A percentile compares a stretch with the other conserved stretches of the same genome.
Evolutionary conservation across 1,140 invertebrate genomes (phyloP).

Genomic region (Pentalonia nigronervosa): DNA sequence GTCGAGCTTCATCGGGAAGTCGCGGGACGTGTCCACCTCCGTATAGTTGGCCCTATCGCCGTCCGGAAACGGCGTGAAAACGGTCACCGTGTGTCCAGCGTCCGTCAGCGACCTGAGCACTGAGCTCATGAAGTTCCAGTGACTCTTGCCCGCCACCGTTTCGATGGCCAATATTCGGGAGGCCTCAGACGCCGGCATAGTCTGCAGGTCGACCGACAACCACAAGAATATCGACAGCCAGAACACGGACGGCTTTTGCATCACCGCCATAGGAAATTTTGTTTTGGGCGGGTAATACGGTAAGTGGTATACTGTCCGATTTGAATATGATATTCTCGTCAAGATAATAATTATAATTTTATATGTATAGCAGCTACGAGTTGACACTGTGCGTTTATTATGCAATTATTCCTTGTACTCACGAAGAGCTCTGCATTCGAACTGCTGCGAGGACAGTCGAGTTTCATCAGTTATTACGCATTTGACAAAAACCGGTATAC

Average conservation of each 20-base stretch:
- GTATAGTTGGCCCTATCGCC: not conserved
- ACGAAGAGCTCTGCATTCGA: not conserved
- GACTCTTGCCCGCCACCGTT: conserved; percentile 62
- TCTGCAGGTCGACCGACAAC: not conserved
- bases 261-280: not conserved
- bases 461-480: not conserved
- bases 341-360: no score
- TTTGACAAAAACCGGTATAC: no score
- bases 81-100: conserved; percentile 24
- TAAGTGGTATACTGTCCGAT: not conserved
- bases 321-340: not conserved
- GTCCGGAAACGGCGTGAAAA: conserved; percentile 42
- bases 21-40: not conserved
- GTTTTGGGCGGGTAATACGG: no score
- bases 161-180: conserved; percentile 60
- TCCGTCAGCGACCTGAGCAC: conserved; percentile 61
- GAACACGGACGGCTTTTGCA: not conserved
- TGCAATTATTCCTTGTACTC: not conserved
- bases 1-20: not conserved
- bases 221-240: not conserved
- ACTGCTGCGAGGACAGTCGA: not conserved
- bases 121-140: conserved; percentile 63
- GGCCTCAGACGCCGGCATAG: not conserved
- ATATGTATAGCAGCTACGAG: not conserved
- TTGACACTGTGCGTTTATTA: not conserved